Conservation (phyloP, 2,888 invertebrate species). For the Stegophylla sp. region DNA sequence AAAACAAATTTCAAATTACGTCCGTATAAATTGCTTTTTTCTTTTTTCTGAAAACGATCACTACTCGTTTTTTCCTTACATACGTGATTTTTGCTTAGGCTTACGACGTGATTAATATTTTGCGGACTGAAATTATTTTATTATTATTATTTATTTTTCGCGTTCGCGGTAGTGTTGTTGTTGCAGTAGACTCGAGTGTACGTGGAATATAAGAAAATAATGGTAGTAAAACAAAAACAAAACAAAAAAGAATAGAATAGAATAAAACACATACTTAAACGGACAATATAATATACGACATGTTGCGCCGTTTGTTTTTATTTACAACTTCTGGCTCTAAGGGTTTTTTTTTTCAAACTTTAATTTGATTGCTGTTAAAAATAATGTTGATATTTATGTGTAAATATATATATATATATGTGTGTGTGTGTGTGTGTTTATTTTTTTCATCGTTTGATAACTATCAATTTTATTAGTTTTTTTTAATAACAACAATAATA, state of each 20-base stretch:
- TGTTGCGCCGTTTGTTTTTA: constrained; percentile 36
- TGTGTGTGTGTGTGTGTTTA: too few relatives aligned
- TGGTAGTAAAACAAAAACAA: too few relatives aligned
- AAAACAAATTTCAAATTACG: not conserved
- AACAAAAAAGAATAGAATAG: too few relatives aligned
- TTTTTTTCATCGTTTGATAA: constrained; percentile 27
- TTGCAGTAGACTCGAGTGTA: not conserved
- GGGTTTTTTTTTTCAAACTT: constrained; percentile 24
- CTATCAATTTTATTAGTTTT: constrained; percentile 41
- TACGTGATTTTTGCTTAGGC: not conserved
- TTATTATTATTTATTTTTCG: not conserved
- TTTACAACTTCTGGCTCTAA: constrained; percentile 33
- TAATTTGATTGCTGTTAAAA: constrained; percentile 40
- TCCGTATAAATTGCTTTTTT: too few relatives aligned
- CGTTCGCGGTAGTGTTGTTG: not conserved
- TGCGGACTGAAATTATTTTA: too few relatives aligned
- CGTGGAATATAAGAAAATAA: not conserved
- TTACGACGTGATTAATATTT: too few relatives aligned
- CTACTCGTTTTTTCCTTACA: not conserved
- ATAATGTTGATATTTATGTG: constrained; percentile 35
- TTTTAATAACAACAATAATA: constrained; percentile 9
- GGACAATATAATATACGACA: not conserved
- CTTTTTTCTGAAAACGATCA: too few relatives aligned
- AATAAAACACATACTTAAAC: not conserved
- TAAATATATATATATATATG: not conserved